Conservation (phyloP, 1,140 invertebrate species). For the Macrobrachium rosenbergii region DNA sequence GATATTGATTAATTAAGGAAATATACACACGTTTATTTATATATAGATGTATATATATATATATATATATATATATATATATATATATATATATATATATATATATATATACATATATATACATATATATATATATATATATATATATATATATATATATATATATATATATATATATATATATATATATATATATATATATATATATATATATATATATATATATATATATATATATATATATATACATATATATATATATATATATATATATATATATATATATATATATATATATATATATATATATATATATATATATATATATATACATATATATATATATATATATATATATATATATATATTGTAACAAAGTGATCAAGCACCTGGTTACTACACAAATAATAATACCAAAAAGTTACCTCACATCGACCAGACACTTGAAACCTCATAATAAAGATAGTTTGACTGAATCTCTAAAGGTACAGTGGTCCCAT, state of each 20-base stretch:
- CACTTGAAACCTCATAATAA: too few relatives aligned
- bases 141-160: slow-evolving; percentile 18
- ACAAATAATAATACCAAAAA: too few relatives aligned
- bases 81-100: slow-evolving; percentile 20
- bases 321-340: background rate
- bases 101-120: slow-evolving; percentile 15
- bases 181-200: slow-evolving; percentile 27
- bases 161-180: background rate
- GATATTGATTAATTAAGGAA: too few relatives aligned
- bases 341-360: background rate
- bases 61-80: slow-evolving; percentile 7
- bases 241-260: background rate
- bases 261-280: too few relatives aligned
- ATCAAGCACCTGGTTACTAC: too few relatives aligned
- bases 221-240: slow-evolving; percentile 17
- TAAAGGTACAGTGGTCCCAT: too few relatives aligned
- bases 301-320: too few relatives aligned
- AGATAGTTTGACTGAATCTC: too few relatives aligned
- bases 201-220: slow-evolving; percentile 27
- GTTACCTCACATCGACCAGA: too few relatives aligned
- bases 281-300: too few relatives aligned
- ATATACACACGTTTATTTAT: background rate
- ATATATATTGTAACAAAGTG: too few relatives aligned
- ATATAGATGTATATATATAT: background rate
- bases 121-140: background rate